Conservation (phyloP, 2,888 invertebrate genomes). For the Euplexia lucipara region DNA sequence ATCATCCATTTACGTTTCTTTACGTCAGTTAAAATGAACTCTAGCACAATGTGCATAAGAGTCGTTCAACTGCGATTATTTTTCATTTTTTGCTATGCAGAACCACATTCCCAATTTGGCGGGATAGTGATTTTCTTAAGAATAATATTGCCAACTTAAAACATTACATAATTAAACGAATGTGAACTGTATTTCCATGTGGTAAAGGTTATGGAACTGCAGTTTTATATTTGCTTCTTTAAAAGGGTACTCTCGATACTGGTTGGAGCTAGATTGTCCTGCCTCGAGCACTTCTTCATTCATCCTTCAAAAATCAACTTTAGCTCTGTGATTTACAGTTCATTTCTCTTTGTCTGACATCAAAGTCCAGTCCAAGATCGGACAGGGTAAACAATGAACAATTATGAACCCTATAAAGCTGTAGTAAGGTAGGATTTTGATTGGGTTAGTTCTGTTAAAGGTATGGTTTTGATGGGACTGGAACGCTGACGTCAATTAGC, state of each 20-base stretch:
- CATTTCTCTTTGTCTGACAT: slow-evolving; percentile 58
- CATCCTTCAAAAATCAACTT: slow-evolving; percentile 65
- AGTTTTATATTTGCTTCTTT: slow-evolving; percentile 66
- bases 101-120: slow-evolving; percentile 77
- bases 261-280: slow-evolving; percentile 79
- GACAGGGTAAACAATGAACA: slow-evolving; percentile 33
- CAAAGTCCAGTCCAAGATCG: slow-evolving; percentile 62
- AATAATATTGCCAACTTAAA: slow-evolving; percentile 50
- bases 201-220: slow-evolving; percentile 57
- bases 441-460: slow-evolving; percentile 37
- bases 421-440: slow-evolving; percentile 61
- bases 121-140: slow-evolving; percentile 72
- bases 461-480: slow-evolving; percentile 72
- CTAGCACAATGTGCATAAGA: slow-evolving; percentile 25
- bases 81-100: slow-evolving; percentile 64
- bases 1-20: slow-evolving; percentile 1
- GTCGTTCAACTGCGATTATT: slow-evolving; percentile 49
- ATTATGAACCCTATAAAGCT: slow-evolving; percentile 53
- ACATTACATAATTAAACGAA: slow-evolving; percentile 42
- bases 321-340: slow-evolving; percentile 63
- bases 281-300: slow-evolving; percentile 67
- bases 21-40: slow-evolving; percentile 34
- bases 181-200: slow-evolving; percentile 58
- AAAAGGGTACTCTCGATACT: slow-evolving; percentile 76
- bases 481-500: slow-evolving; percentile 77